Evolutionary conservation across 2,113 vertebrate species (phyloP).

Genomic region (Etia nguti): DNA sequence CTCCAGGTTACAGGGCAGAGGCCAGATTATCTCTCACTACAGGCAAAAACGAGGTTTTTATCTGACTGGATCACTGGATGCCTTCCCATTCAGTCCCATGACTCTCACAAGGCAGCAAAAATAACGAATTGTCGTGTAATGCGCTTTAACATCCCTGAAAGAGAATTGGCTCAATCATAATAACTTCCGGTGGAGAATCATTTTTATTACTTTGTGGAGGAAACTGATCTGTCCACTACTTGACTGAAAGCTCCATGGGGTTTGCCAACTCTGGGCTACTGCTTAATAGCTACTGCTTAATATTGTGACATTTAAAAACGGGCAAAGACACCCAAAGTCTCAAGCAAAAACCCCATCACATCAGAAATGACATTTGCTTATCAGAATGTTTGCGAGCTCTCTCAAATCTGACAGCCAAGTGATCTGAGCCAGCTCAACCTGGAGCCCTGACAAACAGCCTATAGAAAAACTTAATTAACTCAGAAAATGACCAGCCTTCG

Average conservation of each 20-base stretch:
- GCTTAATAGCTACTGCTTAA: background rate
- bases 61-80: background rate
- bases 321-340: background rate
- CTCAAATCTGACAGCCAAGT: background rate
- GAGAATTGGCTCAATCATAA: background rate
- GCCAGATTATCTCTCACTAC: conserved; percentile 47
- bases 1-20: conserved; percentile 61
- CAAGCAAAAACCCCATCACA: background rate
- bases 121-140: background rate
- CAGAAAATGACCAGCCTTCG: background rate
- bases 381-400: background rate
- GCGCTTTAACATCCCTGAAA: background rate
- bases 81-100: background rate
- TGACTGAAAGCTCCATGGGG: background rate
- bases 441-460: conserved; percentile 15
- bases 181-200: background rate
- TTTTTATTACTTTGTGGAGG: background rate
- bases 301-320: conserved; percentile 27
- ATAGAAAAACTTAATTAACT: conserved; percentile 32
- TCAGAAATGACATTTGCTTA: conserved; percentile 32
- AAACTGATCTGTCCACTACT: background rate
- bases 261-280: background rate
- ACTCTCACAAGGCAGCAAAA: background rate
- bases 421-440: background rate
- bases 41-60: conserved; percentile 18